A percentile compares a stretch with the other conserved stretches of the same genome.
These are phyloP conservation scores for Propithecus perrieri DNA, from an alignment of 2,797 vertebrate species.

Conservation along the genomic window DNA sequence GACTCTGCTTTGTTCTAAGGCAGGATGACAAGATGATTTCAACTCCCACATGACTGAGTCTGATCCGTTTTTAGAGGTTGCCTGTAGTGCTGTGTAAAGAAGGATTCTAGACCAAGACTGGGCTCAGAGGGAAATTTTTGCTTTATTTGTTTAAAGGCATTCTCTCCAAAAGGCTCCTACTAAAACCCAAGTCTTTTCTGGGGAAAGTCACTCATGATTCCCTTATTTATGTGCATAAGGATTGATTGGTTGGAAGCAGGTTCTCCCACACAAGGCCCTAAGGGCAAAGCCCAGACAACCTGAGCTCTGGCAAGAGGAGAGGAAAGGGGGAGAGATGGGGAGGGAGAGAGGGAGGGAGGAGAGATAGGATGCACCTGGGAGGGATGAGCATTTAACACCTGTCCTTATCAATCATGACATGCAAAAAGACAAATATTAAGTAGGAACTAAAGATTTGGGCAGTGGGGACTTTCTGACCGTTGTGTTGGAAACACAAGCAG, in stretches of 20 bases:
- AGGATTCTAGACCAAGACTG: not conserved
- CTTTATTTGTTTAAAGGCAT: not conserved
- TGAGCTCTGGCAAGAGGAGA: not conserved
- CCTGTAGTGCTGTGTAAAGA: not conserved
- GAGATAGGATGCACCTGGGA: not conserved
- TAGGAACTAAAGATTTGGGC: not conserved
- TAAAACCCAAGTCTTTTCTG: not conserved
- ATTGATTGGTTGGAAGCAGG: not conserved
- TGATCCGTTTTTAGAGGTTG: not conserved
- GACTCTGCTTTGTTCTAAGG: not conserved
- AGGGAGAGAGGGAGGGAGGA: not conserved
- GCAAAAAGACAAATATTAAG: not conserved
- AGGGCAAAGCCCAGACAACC: not conserved
- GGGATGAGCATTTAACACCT: not conserved
- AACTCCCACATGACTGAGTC: not conserved
- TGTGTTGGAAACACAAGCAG: not conserved
- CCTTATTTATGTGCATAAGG: not conserved
- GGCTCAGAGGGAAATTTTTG: not conserved
- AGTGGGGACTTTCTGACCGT: not conserved
- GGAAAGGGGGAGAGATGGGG: not conserved
- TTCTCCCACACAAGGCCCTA: not conserved
- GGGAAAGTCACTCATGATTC: not conserved
- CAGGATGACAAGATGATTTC: not conserved
- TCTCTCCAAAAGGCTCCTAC: not conserved
- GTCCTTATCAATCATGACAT: not conserved